These are phyloP conservation scores for Caligus rogercresseyi DNA, from an alignment of 1,140 invertebrate species.

Conservation along the genomic window DNA sequence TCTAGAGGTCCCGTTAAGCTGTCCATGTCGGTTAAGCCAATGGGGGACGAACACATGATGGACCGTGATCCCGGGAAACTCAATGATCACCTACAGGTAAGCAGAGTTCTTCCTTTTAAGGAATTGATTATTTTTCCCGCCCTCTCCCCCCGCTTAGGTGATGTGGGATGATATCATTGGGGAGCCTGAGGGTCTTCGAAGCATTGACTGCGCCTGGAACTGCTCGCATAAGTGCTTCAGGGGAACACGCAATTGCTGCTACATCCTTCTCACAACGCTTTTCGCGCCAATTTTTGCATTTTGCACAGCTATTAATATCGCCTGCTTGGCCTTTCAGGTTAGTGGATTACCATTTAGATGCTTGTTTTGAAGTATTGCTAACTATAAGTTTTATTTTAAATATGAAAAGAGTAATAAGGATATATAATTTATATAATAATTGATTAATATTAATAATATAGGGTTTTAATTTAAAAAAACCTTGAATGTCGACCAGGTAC, in stretches of 20 bases:
- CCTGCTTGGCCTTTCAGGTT: slow-evolving; percentile 52
- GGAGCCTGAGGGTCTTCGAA: slow-evolving; percentile 50
- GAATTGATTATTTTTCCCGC: not conserved
- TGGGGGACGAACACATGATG: slow-evolving; percentile 35
- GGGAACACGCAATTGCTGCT: slow-evolving; percentile 46
- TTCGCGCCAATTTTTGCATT: slow-evolving; percentile 46
- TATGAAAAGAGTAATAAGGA: no score
- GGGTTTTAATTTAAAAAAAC: no score
- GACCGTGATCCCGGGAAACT: slow-evolving; percentile 47
- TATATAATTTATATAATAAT: no score
- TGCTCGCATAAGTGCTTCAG: slow-evolving; percentile 48
- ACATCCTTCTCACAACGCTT: slow-evolving; percentile 45
- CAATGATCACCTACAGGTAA: slow-evolving; percentile 48
- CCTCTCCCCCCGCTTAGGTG: slow-evolving; percentile 33
- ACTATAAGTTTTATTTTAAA: no score
- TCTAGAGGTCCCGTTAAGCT: no score
- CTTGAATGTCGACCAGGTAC: no score
- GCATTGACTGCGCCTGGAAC: slow-evolving; percentile 53
- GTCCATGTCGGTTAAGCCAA: slow-evolving; percentile 10
- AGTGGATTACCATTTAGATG: no score
- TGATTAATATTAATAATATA: no score
- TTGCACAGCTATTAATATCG: slow-evolving; percentile 48
- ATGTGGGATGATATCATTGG: slow-evolving; percentile 57
- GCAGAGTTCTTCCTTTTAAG: not conserved
- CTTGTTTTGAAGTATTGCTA: no score